Conservation (phyloP, 2,113 vertebrate genomes). For the Tympanuchus pallidicinctus region DNA sequence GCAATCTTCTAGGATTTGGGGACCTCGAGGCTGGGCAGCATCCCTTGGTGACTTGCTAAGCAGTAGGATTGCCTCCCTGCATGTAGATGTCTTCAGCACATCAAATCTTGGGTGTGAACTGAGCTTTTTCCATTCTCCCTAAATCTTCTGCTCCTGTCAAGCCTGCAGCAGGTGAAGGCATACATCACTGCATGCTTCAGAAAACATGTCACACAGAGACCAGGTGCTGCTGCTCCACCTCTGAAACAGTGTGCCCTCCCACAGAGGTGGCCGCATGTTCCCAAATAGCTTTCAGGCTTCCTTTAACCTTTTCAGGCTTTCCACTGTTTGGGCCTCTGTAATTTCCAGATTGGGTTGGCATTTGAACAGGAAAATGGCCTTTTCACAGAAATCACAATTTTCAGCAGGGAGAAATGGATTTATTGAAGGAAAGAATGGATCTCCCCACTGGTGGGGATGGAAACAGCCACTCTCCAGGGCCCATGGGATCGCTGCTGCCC, state of each 20-base stretch:
- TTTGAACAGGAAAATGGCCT: slow-evolving; percentile 32
- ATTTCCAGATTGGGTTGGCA: slow-evolving; percentile 11
- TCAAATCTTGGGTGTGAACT: accelerated
- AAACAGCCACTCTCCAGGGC: background rate
- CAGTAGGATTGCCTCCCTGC: background rate
- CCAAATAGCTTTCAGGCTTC: background rate
- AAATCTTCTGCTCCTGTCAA: background rate
- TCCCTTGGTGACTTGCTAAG: accelerated
- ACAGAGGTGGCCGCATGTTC: accelerated
- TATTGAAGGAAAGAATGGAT: slow-evolving; percentile 24
- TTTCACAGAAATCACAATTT: background rate
- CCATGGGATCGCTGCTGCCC: background rate
- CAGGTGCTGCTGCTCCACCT: background rate
- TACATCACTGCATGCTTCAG: background rate
- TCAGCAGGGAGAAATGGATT: background rate
- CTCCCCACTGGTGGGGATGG: background rate
- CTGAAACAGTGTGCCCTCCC: background rate
- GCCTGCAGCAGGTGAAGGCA: background rate
- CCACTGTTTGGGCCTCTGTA: background rate
- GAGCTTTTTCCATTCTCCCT: background rate
- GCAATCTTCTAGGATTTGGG: background rate
- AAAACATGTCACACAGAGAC: accelerated
- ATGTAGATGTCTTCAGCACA: background rate
- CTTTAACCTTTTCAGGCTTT: slow-evolving; percentile 54
- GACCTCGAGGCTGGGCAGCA: background rate